phyloP scores from a whole-genome alignment of 2,113 vertebrate genomes.

The Corythornis madagascariensis region DNA sequence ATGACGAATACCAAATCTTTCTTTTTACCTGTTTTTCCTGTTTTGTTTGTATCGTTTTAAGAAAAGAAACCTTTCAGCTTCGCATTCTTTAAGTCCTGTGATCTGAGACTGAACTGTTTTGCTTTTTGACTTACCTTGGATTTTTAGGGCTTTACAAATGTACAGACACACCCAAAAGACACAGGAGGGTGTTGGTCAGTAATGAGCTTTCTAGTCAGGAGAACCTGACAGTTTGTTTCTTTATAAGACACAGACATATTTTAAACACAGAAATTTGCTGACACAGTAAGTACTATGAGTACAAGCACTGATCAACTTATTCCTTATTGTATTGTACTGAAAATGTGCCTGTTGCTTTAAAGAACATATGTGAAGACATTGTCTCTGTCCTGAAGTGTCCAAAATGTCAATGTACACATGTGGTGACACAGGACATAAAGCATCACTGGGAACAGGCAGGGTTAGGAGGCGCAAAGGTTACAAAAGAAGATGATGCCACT shows the following conservation, averaged over 20 bases:
- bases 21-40: background rate
- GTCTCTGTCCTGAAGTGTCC: background rate
- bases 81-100: background rate
- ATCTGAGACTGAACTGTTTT: background rate
- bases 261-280: constrained; percentile 1
- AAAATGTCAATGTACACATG: background rate
- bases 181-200: constrained; percentile 37
- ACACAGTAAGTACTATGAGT: background rate
- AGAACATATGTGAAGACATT: background rate
- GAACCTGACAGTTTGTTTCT: background rate
- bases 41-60: background rate
- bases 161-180: constrained; percentile 19
- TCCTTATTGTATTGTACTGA: background rate
- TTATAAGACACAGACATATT: background rate
- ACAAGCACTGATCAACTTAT: background rate
- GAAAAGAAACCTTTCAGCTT: background rate
- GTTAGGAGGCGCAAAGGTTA: background rate
- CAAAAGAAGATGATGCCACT: background rate
- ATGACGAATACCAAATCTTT: background rate
- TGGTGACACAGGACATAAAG: background rate
- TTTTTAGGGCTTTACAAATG: constrained; percentile 9
- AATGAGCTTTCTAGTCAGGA: background rate
- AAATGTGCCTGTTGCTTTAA: background rate
- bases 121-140: background rate
- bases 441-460: background rate